phyloP scores from a whole-genome alignment of 2,888 invertebrate species.

The Callimorpha dominula region DNA sequence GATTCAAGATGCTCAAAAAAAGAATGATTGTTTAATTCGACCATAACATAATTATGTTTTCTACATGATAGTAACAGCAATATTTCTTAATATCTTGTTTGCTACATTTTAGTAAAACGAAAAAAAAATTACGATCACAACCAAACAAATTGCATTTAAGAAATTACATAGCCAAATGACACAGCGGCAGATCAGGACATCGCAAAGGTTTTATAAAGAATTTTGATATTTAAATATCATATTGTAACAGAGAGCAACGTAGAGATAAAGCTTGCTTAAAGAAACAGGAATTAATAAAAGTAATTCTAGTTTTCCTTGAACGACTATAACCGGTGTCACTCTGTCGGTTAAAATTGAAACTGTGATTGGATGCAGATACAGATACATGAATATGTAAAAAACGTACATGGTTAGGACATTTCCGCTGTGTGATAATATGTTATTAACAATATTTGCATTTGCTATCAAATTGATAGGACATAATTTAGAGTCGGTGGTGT shows the following conservation, averaged over 20 bases:
- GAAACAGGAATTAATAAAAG: slow-evolving; percentile 24
- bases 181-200: background rate
- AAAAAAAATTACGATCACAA: background rate
- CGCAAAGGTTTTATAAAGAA: too few species aligned
- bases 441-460: background rate
- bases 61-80: background rate
- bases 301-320: slow-evolving; percentile 41
- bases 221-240: background rate
- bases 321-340: slow-evolving; percentile 40
- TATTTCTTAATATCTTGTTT: background rate
- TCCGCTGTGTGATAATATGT: background rate
- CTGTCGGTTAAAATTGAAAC: slow-evolving; percentile 30
- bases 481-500: too few species aligned
- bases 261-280: slow-evolving; percentile 15
- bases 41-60: background rate
- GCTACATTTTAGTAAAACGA: background rate
- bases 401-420: background rate
- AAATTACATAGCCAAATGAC: background rate
- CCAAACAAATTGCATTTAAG: background rate
- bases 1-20: background rate
- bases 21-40: background rate
- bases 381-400: slow-evolving; percentile 2
- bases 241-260: background rate
- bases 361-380: background rate
- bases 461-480: too few species aligned